These are phyloP conservation scores for Drymodes brunneopygia DNA, from an alignment of 2,113 vertebrate species.

Conservation along the genomic window DNA sequence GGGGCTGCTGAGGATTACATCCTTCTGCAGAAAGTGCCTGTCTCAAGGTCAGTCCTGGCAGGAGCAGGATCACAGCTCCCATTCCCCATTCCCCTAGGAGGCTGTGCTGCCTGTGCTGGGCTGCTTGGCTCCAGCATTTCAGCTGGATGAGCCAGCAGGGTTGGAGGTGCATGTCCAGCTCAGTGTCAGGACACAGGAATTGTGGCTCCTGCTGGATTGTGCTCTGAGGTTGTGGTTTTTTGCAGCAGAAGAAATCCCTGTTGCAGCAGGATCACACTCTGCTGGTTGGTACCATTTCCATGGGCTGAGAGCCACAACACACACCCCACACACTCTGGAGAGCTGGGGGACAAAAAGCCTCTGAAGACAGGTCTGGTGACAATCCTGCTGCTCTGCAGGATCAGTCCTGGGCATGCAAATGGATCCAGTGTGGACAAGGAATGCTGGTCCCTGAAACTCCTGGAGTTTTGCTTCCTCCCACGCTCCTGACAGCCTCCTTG, in stretches of 20 bases:
- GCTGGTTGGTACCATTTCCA: background rate
- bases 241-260: background rate
- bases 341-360: background rate
- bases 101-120: background rate
- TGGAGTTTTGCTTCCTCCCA: background rate
- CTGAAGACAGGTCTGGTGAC: background rate
- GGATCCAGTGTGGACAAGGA: background rate
- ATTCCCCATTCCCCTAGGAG: background rate
- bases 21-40: background rate
- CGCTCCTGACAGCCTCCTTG: background rate
- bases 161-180: background rate
- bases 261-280: background rate
- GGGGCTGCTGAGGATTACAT: constrained; percentile 11
- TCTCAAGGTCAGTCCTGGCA: background rate
- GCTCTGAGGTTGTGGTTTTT: fast-evolving
- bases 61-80: background rate
- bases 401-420: background rate
- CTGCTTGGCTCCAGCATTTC: background rate
- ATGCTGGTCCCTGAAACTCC: background rate
- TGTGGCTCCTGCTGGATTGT: background rate
- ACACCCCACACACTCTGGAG: background rate
- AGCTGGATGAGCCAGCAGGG: background rate
- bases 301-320: background rate
- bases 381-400: background rate
- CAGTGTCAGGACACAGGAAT: background rate